A percentile compares a stretch with the other conserved stretches of the same genome.
These are phyloP conservation scores for Oncorhynchus gorbuscha DNA, from an alignment of 2,113 vertebrate species.

Conservation along the genomic window DNA sequence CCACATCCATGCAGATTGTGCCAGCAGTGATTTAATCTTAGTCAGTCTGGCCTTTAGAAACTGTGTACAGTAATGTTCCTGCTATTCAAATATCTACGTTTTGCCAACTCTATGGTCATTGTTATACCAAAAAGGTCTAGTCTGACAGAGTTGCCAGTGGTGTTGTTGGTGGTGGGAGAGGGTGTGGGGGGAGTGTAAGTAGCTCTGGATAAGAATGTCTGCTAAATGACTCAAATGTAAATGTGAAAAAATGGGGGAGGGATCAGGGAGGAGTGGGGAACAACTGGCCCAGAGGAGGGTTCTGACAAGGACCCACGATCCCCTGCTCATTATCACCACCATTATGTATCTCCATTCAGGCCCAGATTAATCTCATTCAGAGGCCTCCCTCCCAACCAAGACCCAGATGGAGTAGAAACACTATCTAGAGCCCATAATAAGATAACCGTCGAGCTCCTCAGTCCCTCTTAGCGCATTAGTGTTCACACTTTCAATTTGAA, in stretches of 20 bases:
- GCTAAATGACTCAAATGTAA: background rate
- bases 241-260: background rate
- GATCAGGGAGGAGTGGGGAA: slow-evolving; percentile 40
- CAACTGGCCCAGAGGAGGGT: slow-evolving; percentile 49
- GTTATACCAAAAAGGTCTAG: background rate
- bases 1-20: slow-evolving; percentile 28
- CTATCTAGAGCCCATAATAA: slow-evolving; percentile 76
- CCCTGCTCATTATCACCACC: slow-evolving; percentile 64
- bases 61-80: slow-evolving; percentile 35
- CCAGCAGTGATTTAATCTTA: slow-evolving; percentile 34
- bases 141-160: background rate
- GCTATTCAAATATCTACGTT: slow-evolving; percentile 29
- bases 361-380: slow-evolving; percentile 74
- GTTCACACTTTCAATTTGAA: slow-evolving; percentile 77
- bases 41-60: slow-evolving; percentile 24
- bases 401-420: slow-evolving; percentile 64
- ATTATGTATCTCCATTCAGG: slow-evolving; percentile 70
- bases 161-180: slow-evolving; percentile 33
- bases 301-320: slow-evolving; percentile 53
- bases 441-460: slow-evolving; percentile 72
- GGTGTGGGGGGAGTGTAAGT: background rate
- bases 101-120: slow-evolving; percentile 3
- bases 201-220: background rate
- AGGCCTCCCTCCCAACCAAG: slow-evolving; percentile 54
- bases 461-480: slow-evolving; percentile 75